A percentile compares a stretch with the other conserved stretches of the same genome.
Conservation (phyloP, 2,113 vertebrate genomes). For the Girardinichthys multiradiatus region DNA sequence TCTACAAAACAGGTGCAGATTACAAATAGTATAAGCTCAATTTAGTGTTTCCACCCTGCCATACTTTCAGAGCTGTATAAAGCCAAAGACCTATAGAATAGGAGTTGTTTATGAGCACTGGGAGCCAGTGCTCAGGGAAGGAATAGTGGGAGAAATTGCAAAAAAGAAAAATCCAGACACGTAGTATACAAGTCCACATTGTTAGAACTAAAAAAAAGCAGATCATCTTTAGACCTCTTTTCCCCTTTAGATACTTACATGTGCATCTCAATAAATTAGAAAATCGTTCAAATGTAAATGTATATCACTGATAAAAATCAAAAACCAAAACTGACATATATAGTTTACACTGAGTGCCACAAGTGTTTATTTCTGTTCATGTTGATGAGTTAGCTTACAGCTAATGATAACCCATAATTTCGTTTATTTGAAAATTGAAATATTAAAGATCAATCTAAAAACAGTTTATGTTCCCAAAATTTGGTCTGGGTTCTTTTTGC, state of each 20-base stretch:
- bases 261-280: background rate
- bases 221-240: background rate
- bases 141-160: constrained; percentile 11
- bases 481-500: background rate
- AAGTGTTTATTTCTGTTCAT: background rate
- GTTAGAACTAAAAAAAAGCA: constrained; percentile 9
- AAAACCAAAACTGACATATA: no score
- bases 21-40: constrained; percentile 37
- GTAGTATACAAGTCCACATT: background rate
- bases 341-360: background rate
- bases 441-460: background rate
- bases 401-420: background rate
- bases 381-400: background rate
- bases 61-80: constrained; percentile 1
- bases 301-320: background rate
- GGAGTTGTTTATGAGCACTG: constrained; percentile 12
- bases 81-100: constrained; percentile 24
- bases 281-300: background rate
- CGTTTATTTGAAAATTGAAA: no score
- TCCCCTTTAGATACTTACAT: background rate
- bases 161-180: constrained; percentile 26
- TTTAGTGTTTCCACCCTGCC: constrained; percentile 21
- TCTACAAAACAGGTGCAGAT: constrained; percentile 18
- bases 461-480: background rate
- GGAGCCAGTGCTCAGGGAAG: constrained; percentile 10